phyloP scores from a whole-genome alignment of 1,140 invertebrate genomes.

The Hyles vespertilio region DNA sequence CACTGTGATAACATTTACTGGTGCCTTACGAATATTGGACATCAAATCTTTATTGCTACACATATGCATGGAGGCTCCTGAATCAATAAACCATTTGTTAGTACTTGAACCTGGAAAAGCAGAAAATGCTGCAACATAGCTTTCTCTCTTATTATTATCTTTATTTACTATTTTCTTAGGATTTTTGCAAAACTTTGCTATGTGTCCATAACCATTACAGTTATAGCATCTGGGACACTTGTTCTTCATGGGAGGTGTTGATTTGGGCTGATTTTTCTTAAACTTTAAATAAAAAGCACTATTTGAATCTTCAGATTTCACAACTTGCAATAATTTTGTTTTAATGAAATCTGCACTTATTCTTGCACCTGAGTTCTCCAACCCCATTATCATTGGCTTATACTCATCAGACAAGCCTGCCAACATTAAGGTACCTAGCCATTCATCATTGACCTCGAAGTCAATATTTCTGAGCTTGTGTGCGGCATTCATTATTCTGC shows the following conservation, averaged over 20 bases:
- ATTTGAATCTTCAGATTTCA: constrained; percentile 9
- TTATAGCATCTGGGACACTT: constrained; percentile 32
- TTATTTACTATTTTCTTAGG: constrained; percentile 13
- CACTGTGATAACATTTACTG: constrained; percentile 27
- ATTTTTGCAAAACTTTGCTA: constrained; percentile 26
- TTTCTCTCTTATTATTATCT: constrained; percentile 17
- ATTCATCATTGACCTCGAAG: constrained; percentile 50
- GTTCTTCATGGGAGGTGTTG: background rate
- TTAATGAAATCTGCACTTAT: constrained; percentile 54
- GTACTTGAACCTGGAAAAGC: background rate
- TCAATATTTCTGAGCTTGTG: constrained; percentile 43
- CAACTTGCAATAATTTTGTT: constrained; percentile 52
- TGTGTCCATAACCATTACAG: constrained; percentile 33
- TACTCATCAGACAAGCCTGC: constrained; percentile 51
- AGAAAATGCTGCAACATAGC: constrained; percentile 29
- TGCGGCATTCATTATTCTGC: constrained; percentile 27
- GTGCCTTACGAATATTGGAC: constrained; percentile 32
- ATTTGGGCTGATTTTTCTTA: constrained; percentile 5
- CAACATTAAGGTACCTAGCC: constrained; percentile 47
- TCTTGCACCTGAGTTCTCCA: constrained; percentile 37
- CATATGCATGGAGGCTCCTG: constrained; percentile 36
- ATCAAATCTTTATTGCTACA: constrained; percentile 27
- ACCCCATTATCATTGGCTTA: constrained; percentile 61
- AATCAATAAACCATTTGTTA: constrained; percentile 36
- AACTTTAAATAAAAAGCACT: constrained; percentile 13